Evolutionary conservation across 2,797 vertebrate species (phyloP).

Genomic region (Petrocephalus sullivani): DNA sequence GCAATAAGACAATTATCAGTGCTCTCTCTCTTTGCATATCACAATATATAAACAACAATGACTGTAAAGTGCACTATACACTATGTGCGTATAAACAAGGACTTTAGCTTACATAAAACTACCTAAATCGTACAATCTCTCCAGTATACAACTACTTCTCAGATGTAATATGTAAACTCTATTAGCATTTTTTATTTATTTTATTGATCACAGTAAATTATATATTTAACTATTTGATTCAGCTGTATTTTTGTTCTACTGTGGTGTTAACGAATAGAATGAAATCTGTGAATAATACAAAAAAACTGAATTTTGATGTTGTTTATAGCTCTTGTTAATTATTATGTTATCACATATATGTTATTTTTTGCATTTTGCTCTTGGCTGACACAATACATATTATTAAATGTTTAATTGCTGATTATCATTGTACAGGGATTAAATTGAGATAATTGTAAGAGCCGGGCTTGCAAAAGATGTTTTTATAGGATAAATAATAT

Average conservation of each 20-base stretch:
- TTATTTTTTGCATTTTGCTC: neutral
- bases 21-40: neutral
- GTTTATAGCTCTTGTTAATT: neutral
- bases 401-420: neutral
- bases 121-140: neutral
- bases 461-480: slow-evolving; percentile 13
- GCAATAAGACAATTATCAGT: neutral
- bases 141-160: too few species aligned
- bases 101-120: neutral
- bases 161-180: neutral
- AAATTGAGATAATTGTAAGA: neutral
- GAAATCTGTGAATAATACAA: neutral
- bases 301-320: neutral
- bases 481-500: neutral
- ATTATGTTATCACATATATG: neutral
- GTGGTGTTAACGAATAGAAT: neutral
- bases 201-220: neutral
- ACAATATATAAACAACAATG: too few species aligned
- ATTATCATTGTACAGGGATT: neutral
- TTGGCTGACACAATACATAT: neutral
- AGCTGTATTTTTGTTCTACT: neutral
- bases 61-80: neutral
- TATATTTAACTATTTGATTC: neutral
- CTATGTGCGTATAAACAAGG: neutral
- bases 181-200: neutral